Base-by-base conservation (phyloP, 1,140 invertebrate species). In the Drosophila prosaltans region DNA sequence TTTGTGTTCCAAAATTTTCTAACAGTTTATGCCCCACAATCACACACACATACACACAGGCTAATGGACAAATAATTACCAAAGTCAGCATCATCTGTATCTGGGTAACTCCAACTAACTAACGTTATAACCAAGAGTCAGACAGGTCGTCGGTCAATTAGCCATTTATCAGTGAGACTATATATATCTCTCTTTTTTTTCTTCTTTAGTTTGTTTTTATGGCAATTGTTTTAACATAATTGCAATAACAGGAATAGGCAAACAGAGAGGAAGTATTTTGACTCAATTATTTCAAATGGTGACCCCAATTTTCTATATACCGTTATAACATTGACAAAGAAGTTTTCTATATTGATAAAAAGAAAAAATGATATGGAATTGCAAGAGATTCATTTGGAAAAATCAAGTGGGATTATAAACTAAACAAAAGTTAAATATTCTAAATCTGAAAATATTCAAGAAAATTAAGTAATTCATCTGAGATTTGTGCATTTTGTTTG, bases 61-160 rank as follows among this genome's bases (percentile, higher is more conserved):
- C 83, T 86, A 86, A 86, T 86, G 82, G 80, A 68, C 80, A 83
- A 80, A 88, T 86, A 86, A 86, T 86, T 86, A 86, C 45, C 45
- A 2, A 9, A 69, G 64, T 65, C 79, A 74, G 68, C 74, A 75
- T 81, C 78, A 75, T 81, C 78, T 40, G 10, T 40, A 36, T 41
- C 7, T 72, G 78, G 60, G 40, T 55, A 64, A 57, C 68, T 75
- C 67, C 85, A 72, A 65, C 61, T 55, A 59, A 68, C 74, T 80
- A 80, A 64, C 78, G 78, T 70, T 80, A 77, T 78, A 72, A 58
- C 67, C 32, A 30, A 64, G 45, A 51, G 51, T 30, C 26, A 28
- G 16, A 21, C 45, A 51, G 63, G 62, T 66, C 30, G 61, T 41
- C 41, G 61, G 61, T 74, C 61, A 51, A 8, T 11, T 40, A 11